phyloP scores from a whole-genome alignment of 2,113 vertebrate genomes.

The Callocephalon fimbriatum region DNA sequence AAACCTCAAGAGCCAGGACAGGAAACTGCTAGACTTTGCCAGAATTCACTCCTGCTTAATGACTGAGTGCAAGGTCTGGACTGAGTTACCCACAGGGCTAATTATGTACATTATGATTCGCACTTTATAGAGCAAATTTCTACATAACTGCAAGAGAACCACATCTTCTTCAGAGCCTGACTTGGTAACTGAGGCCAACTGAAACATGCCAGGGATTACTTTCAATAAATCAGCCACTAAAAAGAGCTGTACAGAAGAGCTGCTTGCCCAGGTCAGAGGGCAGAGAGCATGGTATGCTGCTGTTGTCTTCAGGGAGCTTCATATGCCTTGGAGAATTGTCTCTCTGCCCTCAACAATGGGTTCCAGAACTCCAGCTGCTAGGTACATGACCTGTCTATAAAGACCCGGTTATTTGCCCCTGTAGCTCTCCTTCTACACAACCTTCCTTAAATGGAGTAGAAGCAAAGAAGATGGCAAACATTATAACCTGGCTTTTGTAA shows the following conservation, averaged over 20 bases:
- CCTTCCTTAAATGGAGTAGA: background rate
- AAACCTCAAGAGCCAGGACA: too few relatives aligned
- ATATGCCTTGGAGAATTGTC: background rate
- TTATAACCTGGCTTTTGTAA: background rate
- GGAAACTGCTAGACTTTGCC: too few relatives aligned
- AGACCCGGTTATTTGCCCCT: background rate
- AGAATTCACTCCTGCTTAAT: background rate
- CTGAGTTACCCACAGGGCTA: background rate
- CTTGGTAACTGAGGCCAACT: background rate
- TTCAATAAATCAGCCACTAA: background rate
- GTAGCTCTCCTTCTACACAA: background rate
- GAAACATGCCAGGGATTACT: background rate
- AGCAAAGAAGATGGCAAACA: background rate
- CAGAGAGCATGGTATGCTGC: background rate
- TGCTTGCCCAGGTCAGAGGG: background rate
- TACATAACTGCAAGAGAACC: background rate
- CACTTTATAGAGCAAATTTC: background rate
- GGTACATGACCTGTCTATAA: background rate
- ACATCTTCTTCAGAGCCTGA: background rate
- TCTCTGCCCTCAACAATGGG: background rate
- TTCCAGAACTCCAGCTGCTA: background rate
- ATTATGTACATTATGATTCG: background rate
- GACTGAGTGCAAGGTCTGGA: background rate
- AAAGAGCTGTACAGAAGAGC: background rate
- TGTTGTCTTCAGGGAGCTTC: background rate